Evolutionary conservation across 64 coral and sea anemone genomes (phyloP).

Genomic region (Pocillopora verrucosa): DNA sequence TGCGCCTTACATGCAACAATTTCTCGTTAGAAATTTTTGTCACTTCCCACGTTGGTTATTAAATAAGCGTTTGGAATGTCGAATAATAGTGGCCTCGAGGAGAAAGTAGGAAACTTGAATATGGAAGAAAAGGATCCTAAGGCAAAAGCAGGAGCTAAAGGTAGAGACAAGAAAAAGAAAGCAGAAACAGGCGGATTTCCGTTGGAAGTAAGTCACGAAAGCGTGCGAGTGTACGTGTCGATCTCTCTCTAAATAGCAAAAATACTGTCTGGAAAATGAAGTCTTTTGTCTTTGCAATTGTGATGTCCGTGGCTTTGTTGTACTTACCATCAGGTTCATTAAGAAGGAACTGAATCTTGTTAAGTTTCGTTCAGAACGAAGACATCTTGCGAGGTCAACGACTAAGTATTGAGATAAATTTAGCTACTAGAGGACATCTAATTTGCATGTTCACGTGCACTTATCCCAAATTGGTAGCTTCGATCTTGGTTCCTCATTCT

Average conservation of each 20-base stretch:
- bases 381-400: too few relatives aligned
- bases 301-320: neutral
- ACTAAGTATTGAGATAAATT: too few relatives aligned
- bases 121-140: constrained; percentile 51
- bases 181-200: constrained; percentile 25
- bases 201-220: constrained; percentile 39
- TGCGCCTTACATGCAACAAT: neutral
- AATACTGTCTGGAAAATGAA: neutral
- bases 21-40: neutral
- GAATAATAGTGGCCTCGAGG: constrained; percentile 12
- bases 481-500: too few relatives aligned
- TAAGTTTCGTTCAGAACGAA: too few relatives aligned
- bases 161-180: constrained; percentile 47
- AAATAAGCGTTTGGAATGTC: neutral
- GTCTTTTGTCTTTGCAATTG: neutral
- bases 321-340: too few relatives aligned
- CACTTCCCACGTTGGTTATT: neutral
- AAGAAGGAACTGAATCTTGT: too few relatives aligned
- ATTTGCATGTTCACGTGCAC: too few relatives aligned
- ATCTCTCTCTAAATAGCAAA: neutral
- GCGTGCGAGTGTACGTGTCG: neutral
- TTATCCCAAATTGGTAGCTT: too few relatives aligned
- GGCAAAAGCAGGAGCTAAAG: neutral
- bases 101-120: constrained; percentile 64
- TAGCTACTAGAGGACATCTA: too few relatives aligned